phyloP scores from a whole-genome alignment of 2,888 invertebrate genomes.

The Hydriomena furcata region DNA sequence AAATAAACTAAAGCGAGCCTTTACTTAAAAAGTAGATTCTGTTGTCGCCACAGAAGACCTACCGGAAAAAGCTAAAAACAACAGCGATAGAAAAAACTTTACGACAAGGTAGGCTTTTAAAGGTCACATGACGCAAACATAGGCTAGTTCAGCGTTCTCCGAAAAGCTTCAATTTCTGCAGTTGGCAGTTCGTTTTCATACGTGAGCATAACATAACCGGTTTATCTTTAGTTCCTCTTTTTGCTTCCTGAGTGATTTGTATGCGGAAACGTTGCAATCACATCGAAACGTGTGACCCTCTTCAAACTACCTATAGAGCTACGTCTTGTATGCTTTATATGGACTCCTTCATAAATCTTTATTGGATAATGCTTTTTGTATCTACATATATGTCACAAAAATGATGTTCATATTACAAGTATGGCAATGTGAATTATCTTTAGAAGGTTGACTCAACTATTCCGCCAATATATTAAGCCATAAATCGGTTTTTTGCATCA shows the following conservation, averaged over 20 bases:
- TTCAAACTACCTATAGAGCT: conserved; percentile 1
- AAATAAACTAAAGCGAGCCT: too few relatives aligned
- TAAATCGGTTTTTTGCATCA: conserved; percentile 12
- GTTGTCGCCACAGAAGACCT: too few relatives aligned
- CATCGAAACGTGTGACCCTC: conserved; percentile 31
- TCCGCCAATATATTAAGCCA: not conserved
- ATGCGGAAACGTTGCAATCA: conserved; percentile 51
- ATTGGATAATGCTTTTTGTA: not conserved
- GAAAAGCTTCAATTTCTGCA: conserved; percentile 11
- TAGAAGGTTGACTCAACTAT: conserved; percentile 1
- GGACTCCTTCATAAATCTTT: not conserved
- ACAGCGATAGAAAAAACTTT: too few relatives aligned
- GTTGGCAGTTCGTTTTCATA: conserved; percentile 39
- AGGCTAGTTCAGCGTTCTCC: too few relatives aligned
- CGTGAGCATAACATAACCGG: conserved; percentile 29
- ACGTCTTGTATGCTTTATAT: conserved; percentile 1
- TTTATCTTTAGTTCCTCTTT: conserved; percentile 44
- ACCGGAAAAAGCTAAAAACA: too few relatives aligned
- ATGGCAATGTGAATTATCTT: conserved; percentile 13
- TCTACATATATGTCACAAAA: conserved; percentile 3
- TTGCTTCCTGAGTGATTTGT: conserved; percentile 50
- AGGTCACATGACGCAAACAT: not conserved
- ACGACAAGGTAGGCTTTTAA: too few relatives aligned
- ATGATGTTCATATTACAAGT: conserved; percentile 6
- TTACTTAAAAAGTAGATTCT: too few relatives aligned